Evolutionary conservation across 2,113 vertebrate genomes (phyloP).

Genomic region (Azemiops feae): DNA sequence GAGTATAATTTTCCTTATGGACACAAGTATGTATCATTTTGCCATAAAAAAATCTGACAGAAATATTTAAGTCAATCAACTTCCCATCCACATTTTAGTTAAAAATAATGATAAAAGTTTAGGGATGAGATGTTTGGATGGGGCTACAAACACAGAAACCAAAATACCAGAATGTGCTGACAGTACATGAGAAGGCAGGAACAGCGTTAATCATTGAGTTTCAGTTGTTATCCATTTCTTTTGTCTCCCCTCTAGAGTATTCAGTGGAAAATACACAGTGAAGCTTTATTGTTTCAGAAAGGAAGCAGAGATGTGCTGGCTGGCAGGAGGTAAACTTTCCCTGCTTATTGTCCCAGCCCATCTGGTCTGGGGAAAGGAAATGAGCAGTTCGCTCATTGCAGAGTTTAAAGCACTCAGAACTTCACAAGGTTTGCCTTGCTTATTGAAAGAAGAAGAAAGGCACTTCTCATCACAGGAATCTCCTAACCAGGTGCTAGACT

Average conservation of each 20-base stretch:
- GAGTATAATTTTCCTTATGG: not conserved
- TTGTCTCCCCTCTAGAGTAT: not conserved
- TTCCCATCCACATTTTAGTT: not conserved
- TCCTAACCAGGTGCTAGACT: not conserved
- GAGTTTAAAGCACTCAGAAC: not conserved
- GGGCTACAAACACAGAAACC: not conserved
- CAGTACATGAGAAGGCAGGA: not conserved
- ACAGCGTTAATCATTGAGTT: not conserved
- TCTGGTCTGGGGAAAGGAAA: not conserved
- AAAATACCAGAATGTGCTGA: not conserved
- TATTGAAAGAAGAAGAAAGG: not conserved
- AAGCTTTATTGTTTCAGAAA: not conserved
- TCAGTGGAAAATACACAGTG: not conserved
- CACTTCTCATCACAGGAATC: not conserved
- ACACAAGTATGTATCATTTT: not conserved
- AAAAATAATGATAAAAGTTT: not conserved
- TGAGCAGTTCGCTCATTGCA: not conserved
- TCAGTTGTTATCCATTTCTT: not conserved
- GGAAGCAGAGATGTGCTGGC: constrained; percentile 2
- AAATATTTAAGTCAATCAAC: not conserved
- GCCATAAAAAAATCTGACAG: not conserved
- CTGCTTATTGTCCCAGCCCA: constrained; percentile 17
- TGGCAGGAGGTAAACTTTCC: not conserved
- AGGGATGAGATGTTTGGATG: not conserved
- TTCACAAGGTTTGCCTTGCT: not conserved